These are phyloP conservation scores for Salpingus planirostris DNA, from an alignment of 2,888 invertebrate species.

Conservation along the genomic window DNA sequence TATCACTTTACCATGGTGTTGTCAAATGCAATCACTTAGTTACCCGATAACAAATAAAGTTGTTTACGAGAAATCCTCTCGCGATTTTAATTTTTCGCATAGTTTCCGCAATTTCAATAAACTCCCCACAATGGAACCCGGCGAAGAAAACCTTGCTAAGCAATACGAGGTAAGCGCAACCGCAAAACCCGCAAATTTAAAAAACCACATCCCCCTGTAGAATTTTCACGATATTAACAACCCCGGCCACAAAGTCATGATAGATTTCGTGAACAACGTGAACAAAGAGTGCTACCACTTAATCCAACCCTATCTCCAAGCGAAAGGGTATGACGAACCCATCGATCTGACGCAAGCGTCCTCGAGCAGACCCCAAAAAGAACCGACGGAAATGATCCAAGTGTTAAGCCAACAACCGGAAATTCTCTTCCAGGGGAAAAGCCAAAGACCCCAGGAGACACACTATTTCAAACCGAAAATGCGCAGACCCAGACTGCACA, in stretches of 20 bases:
- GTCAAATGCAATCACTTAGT: background rate
- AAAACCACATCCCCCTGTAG: conserved; percentile 1
- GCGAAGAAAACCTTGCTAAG: conserved; percentile 18
- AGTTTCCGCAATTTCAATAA: background rate
- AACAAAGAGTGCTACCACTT: conserved; percentile 6
- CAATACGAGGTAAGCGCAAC: conserved; percentile 19
- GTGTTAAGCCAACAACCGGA: too few relatives aligned
- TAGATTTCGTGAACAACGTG: conserved; percentile 3
- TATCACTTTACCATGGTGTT: too few relatives aligned
- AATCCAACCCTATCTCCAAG: conserved; percentile 6
- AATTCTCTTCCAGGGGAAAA: too few relatives aligned
- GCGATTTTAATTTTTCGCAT: background rate
- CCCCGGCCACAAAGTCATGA: background rate
- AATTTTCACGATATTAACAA: background rate
- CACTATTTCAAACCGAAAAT: too few relatives aligned
- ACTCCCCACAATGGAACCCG: conserved; percentile 22
- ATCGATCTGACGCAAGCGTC: conserved; percentile 18
- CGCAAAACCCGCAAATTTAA: too few relatives aligned
- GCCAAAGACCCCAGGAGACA: too few relatives aligned
- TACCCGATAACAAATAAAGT: background rate
- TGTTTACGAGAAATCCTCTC: background rate
- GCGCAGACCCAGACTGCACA: too few relatives aligned
- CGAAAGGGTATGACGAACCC: conserved; percentile 16
- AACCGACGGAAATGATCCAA: too few relatives aligned
- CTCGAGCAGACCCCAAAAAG: too few relatives aligned